These are phyloP conservation scores for Melanophora roralis DNA, from an alignment of 2,888 invertebrate species.

Conservation along the genomic window DNA sequence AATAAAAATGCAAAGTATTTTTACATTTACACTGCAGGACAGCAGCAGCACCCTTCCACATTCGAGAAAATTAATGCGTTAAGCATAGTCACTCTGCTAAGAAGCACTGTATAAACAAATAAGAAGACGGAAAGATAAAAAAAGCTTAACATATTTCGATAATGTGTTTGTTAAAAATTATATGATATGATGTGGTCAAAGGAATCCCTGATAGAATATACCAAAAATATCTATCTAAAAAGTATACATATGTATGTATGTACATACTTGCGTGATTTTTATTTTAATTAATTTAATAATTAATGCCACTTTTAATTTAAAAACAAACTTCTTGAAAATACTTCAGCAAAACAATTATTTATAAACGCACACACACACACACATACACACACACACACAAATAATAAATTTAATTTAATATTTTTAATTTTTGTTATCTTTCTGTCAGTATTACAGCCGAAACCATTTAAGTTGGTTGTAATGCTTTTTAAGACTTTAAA, in stretches of 20 bases:
- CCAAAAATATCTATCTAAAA: too few species aligned
- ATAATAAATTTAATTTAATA: not conserved
- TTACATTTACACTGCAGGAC: not conserved
- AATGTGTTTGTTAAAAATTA: conserved; percentile 8
- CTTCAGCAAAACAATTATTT: too few species aligned
- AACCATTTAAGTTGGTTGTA: not conserved
- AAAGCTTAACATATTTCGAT: conserved; percentile 18
- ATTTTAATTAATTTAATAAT: conserved; percentile 47
- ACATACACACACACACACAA: too few species aligned
- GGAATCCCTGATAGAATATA: not conserved
- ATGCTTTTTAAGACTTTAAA: not conserved
- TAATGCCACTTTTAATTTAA: not conserved
- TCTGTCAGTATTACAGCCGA: not conserved
- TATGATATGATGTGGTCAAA: conserved; percentile 21
- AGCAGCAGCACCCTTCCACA: not conserved
- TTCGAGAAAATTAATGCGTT: conserved; percentile 30
- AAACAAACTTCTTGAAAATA: not conserved
- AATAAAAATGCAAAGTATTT: conserved; percentile 42
- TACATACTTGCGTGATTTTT: not conserved
- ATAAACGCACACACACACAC: too few species aligned
- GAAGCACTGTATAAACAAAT: conserved; percentile 20
- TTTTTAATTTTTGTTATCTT: not conserved
- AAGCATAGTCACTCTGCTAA: conserved; percentile 18
- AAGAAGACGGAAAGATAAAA: not conserved
- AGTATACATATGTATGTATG: not conserved